phyloP scores from a whole-genome alignment of 2,888 invertebrate species.

The Pollenia griseotomentosa region DNA sequence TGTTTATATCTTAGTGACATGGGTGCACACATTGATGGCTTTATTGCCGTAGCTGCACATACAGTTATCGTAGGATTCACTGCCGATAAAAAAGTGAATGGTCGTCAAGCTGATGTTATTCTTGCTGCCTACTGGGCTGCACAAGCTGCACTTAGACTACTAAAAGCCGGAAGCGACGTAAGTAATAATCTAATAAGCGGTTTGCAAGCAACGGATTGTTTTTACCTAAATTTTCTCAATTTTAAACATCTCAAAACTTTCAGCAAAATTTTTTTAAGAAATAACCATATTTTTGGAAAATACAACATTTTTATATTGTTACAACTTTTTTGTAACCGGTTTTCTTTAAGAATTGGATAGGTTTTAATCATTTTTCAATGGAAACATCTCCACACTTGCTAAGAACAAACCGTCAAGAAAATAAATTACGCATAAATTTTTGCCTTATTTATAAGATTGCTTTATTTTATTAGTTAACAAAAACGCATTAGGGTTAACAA shows the following conservation, averaged over 20 bases:
- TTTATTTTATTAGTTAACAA: too few species aligned
- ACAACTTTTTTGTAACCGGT: background rate
- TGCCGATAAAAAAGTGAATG: slow-evolving; percentile 90
- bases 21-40: slow-evolving; percentile 99
- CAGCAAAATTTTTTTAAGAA: too few species aligned
- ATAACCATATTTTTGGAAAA: too few species aligned
- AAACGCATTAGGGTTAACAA: too few species aligned
- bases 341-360: slow-evolving; percentile 73
- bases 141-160: slow-evolving; percentile 96
- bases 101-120: slow-evolving; percentile 96
- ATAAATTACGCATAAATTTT: slow-evolving; percentile 3
- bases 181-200: slow-evolving; percentile 73
- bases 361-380: slow-evolving; percentile 46
- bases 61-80: slow-evolving; percentile 94
- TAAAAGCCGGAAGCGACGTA: slow-evolving; percentile 96
- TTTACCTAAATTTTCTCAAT: slow-evolving; percentile 32
- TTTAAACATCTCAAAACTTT: slow-evolving; percentile 74
- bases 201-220: slow-evolving; percentile 74
- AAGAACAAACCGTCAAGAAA: slow-evolving; percentile 70
- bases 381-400: slow-evolving; percentile 78
- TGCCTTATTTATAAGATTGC: background rate
- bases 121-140: slow-evolving; percentile 97
- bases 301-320: too few species aligned
- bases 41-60: slow-evolving; percentile 98
- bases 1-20: slow-evolving; percentile 89